A percentile compares a stretch with the other conserved stretches of the same genome.
Evolutionary conservation across 2,888 invertebrate species (phyloP).

Genomic region (Apotomis capreana): DNA sequence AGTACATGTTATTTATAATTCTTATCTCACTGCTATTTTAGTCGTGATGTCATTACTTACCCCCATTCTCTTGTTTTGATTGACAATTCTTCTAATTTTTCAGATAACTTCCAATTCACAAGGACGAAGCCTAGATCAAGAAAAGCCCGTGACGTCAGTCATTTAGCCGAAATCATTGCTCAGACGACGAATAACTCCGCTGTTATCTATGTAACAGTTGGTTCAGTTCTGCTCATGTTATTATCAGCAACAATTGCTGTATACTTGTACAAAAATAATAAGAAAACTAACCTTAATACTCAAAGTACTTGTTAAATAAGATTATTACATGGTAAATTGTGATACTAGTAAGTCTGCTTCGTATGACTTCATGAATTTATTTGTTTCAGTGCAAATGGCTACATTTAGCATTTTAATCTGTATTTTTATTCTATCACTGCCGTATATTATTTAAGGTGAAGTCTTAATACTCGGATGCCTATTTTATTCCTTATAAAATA

Average conservation of each 20-base stretch:
- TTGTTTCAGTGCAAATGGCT: constrained; percentile 51
- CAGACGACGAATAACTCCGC: constrained; percentile 53
- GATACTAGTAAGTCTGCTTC: constrained; percentile 54
- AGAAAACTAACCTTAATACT: constrained; percentile 46
- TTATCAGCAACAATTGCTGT: constrained; percentile 60
- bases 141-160: constrained; percentile 64
- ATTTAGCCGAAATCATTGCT: constrained; percentile 46
- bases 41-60: too few species aligned
- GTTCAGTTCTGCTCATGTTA: constrained; percentile 58
- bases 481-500: constrained; percentile 75
- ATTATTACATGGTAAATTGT: constrained; percentile 57
- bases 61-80: neutral
- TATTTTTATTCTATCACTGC: constrained; percentile 43
- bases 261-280: constrained; percentile 57
- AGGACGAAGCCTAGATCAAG: constrained; percentile 69
- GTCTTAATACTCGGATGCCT: constrained; percentile 68
- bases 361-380: constrained; percentile 13
- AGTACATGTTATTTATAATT: too few species aligned
- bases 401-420: constrained; percentile 48
- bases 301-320: constrained; percentile 51
- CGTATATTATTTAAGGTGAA: constrained; percentile 49
- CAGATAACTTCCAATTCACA: constrained; percentile 73
- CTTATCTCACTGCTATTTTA: too few species aligned
- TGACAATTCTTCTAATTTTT: constrained; percentile 48
- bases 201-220: constrained; percentile 60